Evolutionary conservation across 2,113 vertebrate species (phyloP).

Genomic region (Lepus americanus): DNA sequence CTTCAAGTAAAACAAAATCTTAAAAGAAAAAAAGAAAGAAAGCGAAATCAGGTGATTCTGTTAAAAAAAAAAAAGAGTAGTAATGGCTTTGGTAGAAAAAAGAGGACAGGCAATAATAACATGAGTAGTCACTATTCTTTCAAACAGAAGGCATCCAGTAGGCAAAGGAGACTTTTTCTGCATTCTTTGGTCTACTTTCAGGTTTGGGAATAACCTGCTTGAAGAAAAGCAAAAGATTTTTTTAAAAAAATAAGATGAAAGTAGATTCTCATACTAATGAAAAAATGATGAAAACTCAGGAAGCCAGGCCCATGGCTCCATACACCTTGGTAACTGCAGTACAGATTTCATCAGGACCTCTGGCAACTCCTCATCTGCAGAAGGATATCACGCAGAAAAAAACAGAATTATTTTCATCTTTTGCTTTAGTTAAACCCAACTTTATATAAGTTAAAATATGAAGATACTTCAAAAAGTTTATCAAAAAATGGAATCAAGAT

Average conservation of each 20-base stretch:
- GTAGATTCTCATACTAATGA: background rate
- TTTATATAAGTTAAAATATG: background rate
- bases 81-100: background rate
- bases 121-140: background rate
- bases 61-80: background rate
- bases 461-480: too few relatives aligned
- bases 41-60: background rate
- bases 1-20: background rate
- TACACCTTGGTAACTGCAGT: background rate
- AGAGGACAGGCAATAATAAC: background rate
- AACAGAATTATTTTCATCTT: background rate
- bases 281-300: slow-evolving; percentile 4
- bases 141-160: background rate
- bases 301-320: background rate
- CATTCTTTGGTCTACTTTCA: background rate
- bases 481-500: too few relatives aligned
- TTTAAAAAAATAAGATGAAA: slow-evolving; percentile 38
- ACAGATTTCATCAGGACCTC: background rate
- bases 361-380: background rate
- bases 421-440: background rate
- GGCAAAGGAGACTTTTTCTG: background rate
- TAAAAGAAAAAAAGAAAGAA: background rate
- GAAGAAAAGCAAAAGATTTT: slow-evolving; percentile 14
- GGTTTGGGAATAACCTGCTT: slow-evolving; percentile 22
- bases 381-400: background rate